A percentile compares a stretch with the other conserved stretches of the same genome.
These are phyloP conservation scores for Choloepus hoffmanni DNA, from an alignment of 2,113 vertebrate species.

Conservation along the genomic window DNA sequence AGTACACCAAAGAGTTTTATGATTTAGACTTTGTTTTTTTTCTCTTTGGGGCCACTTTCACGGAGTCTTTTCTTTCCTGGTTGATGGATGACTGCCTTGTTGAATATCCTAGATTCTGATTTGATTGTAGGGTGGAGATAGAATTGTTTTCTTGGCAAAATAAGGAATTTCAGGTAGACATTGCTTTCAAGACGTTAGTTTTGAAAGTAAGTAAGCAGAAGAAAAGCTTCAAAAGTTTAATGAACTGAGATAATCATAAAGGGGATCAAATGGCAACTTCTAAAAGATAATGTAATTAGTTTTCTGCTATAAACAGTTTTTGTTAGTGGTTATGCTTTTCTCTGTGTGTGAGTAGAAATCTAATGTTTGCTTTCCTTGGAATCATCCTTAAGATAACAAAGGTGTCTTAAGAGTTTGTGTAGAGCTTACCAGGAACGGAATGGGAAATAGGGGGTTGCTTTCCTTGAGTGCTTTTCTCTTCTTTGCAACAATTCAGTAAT, in stretches of 20 bases:
- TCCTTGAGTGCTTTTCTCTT: background rate
- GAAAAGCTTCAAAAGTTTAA: conserved; percentile 11
- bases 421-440: background rate
- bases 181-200: conserved; percentile 7
- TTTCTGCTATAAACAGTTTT: conserved; percentile 15
- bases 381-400: background rate
- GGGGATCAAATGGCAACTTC: background rate
- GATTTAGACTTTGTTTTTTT: conserved; percentile 30
- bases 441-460: background rate
- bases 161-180: conserved; percentile 32
- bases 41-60: conserved; percentile 16
- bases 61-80: background rate
- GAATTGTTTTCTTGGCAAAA: conserved; percentile 60
- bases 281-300: background rate
- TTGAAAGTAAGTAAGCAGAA: conserved; percentile 36
- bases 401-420: background rate
- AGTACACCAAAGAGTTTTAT: background rate
- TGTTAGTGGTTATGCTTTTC: background rate
- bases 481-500: background rate
- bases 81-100: background rate
- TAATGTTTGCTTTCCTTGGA: background rate
- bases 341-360: background rate
- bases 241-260: conserved; percentile 43
- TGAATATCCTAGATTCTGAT: conserved; percentile 19
- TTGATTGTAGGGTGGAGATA: background rate